Base-by-base conservation (phyloP, 2,888 invertebrate species). In the Spisula subtruncata region DNA sequence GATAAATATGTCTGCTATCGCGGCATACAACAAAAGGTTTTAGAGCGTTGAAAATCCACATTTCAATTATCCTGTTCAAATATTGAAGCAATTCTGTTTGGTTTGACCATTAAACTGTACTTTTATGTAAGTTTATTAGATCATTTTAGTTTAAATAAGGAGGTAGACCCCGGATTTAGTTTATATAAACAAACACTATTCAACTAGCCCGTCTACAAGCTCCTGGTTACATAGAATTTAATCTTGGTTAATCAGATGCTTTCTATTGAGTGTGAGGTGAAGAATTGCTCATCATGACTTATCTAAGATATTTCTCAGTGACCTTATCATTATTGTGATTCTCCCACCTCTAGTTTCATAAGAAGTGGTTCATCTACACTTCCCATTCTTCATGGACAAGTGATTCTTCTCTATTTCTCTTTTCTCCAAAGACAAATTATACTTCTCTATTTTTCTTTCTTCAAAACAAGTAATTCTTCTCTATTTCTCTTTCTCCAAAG, bases 11-110 rank as follows among this genome's bases (percentile, higher is more conserved):
- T 25, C 25, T n/a, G 25, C 6, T n/a, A 25, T 0, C 1, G 60
- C 60, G 60, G 60, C n/a, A 66, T 25, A 25, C 25, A 35, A 51
- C 29, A 79, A 56, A 80, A 56, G 56, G 32, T 56, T 82, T 32
- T 54, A 79, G 56, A 80, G 35, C 35, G 56, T 48, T 51, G 14
- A 29, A 56, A 51, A 51, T 41, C 35, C 35, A 56, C 80, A 85
- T 80, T 35, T 35, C 85, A 79, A 85, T 85, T 85, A 80, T 41
- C 25, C 54, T 85, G 56, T 85, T 35, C 80, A 85, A 85, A 85
- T 85, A 85, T 85, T 85, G 71, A 60, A 51, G n/a, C 14, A 80
- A 35, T 10, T 12, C 18, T 35, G 85, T 85, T 54, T 85, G 56
- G 80, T 25, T 80, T 56, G 46, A 14, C 32, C 80, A 75, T 85